Evolutionary conservation across 1,140 invertebrate species (phyloP).

Genomic region (Gryon sp.): DNA sequence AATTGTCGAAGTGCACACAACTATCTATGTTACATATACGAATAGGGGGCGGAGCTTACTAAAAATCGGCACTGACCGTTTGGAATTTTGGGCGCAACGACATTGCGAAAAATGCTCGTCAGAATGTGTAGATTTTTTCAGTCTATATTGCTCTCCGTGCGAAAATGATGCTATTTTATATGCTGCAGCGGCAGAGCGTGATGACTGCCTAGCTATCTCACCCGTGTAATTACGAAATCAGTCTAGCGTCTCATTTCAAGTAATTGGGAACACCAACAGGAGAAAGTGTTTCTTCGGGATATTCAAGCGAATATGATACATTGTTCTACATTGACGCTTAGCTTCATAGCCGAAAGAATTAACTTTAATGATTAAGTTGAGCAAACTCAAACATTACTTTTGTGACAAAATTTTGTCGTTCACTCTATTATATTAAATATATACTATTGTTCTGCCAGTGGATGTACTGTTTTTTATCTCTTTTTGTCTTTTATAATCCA

Average conservation of each 20-base stretch:
- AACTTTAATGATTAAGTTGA: constrained; percentile 60
- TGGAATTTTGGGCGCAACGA: no score
- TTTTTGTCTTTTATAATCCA: no score
- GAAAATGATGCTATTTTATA: constrained; percentile 69
- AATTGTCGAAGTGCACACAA: no score
- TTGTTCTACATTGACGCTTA: constrained; percentile 59
- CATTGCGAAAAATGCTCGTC: background rate
- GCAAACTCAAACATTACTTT: constrained; percentile 49
- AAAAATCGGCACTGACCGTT: no score
- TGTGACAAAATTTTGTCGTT: constrained; percentile 37
- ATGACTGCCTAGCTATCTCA: constrained; percentile 67
- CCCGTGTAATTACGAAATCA: constrained; percentile 72
- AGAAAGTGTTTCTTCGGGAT: constrained; percentile 70
- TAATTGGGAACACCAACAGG: constrained; percentile 72
- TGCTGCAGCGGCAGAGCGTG: constrained; percentile 51
- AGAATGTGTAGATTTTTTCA: background rate
- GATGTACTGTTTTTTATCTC: no score
- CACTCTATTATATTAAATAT: constrained; percentile 38
- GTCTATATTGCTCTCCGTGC: background rate
- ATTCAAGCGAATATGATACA: constrained; percentile 67
- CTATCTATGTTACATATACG: no score
- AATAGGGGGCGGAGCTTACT: no score
- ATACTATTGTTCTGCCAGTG: constrained; percentile 28
- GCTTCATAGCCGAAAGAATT: constrained; percentile 49
- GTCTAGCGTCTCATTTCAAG: constrained; percentile 67